A percentile compares a stretch with the other conserved stretches of the same genome.
Evolutionary conservation across 1,140 invertebrate species (phyloP).

Genomic region (Sogatella furcifera): DNA sequence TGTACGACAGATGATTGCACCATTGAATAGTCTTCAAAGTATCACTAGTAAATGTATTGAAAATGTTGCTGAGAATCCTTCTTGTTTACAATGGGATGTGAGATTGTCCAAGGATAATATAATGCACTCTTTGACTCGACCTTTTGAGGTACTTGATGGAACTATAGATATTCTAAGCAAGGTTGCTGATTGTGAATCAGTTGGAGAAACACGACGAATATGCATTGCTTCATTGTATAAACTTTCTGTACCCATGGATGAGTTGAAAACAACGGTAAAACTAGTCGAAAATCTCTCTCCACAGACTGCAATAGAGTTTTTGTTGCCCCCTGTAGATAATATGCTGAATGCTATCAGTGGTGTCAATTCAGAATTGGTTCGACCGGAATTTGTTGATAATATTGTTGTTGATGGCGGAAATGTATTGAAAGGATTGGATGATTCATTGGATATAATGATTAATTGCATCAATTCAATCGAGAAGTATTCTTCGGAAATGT

Average conservation of each 20-base stretch:
- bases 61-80: constrained; percentile 16
- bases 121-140: constrained; percentile 17
- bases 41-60: constrained; percentile 21
- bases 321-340: constrained; percentile 37
- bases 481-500: constrained; percentile 10
- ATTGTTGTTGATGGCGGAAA: constrained; percentile 16
- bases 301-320: constrained; percentile 32
- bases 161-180: constrained; percentile 17
- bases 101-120: constrained; percentile 13
- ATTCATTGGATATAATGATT: constrained; percentile 19
- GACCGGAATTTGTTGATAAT: constrained; percentile 20
- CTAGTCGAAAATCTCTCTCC: constrained; percentile 24
- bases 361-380: constrained; percentile 25
- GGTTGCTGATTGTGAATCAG: constrained; percentile 8
- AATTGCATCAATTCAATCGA: constrained; percentile 21
- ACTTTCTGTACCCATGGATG: constrained; percentile 21
- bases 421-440: constrained; percentile 20
- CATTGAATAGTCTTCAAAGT: constrained; percentile 20
- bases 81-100: background rate
- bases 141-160: constrained; percentile 19
- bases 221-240: constrained; percentile 20
- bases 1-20: constrained; percentile 17
- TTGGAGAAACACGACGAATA: constrained; percentile 15
- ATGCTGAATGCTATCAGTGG: constrained; percentile 36
- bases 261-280: constrained; percentile 23